Conservation (phyloP, 2,888 invertebrate species). For the Lissocephala sabroskyi region DNA sequence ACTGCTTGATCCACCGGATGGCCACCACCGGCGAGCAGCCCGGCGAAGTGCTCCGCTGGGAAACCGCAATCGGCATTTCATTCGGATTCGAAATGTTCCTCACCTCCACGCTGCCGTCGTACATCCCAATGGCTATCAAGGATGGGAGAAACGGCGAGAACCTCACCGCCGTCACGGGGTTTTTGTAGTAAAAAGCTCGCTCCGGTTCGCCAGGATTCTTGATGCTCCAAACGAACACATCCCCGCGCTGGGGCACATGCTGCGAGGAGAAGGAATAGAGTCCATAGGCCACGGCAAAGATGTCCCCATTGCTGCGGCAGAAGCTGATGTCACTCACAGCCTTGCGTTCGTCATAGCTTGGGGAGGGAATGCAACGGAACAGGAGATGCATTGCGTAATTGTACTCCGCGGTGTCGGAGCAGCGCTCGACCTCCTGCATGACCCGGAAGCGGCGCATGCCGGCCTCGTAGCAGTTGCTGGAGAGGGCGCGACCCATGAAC, state of each 20-base stretch:
- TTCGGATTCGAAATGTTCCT: conserved; percentile 78
- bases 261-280: conserved; percentile 76
- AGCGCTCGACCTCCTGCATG: conserved; percentile 75
- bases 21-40: conserved; percentile 80
- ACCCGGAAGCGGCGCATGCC: conserved; percentile 82
- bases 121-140: conserved; percentile 82
- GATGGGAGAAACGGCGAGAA: conserved; percentile 82
- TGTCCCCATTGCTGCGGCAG: conserved; percentile 78
- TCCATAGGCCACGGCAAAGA: conserved; percentile 85
- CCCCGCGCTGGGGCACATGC: conserved; percentile 75
- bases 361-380: conserved; percentile 78
- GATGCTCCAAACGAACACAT: conserved; percentile 84
- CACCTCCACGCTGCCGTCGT: conserved; percentile 81
- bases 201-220: conserved; percentile 87
- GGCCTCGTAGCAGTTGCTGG: conserved; percentile 77
- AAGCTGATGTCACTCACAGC: conserved; percentile 79
- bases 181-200: conserved; percentile 77
- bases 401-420: conserved; percentile 77
- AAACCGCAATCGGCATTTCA: conserved; percentile 74
- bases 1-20: conserved; percentile 76
- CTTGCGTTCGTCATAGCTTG: conserved; percentile 63
- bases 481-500: conserved; percentile 80
- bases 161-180: conserved; percentile 79
- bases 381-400: conserved; percentile 78
- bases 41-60: conserved; percentile 75